Evolutionary conservation across 2,113 vertebrate species (phyloP).

Genomic region (Stigmatopora argus): DNA sequence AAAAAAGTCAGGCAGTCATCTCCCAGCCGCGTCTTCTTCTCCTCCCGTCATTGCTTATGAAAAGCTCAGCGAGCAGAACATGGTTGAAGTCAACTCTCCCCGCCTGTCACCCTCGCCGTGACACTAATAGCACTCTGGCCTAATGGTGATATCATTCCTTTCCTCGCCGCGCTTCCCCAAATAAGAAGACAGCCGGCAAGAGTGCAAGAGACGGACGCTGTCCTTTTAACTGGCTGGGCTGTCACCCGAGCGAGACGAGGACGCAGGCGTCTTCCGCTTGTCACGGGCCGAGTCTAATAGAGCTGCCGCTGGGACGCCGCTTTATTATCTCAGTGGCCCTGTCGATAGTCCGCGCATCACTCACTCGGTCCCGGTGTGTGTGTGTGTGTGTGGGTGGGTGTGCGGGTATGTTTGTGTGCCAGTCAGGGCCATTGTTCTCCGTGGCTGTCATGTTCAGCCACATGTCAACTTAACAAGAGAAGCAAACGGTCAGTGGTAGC

Average conservation of each 20-base stretch:
- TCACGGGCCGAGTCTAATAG: slow-evolving; percentile 71
- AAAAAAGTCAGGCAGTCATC: not conserved
- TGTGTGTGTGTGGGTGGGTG: not conserved
- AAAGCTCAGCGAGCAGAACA: slow-evolving; percentile 58
- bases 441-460: slow-evolving; percentile 49
- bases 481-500: slow-evolving; percentile 28
- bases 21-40: slow-evolving; percentile 18
- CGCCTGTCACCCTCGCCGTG: slow-evolving; percentile 60
- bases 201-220: slow-evolving; percentile 45
- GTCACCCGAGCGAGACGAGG: slow-evolving; percentile 54
- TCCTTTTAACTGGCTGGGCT: slow-evolving; percentile 58
- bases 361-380: slow-evolving; percentile 29
- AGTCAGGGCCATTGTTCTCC: slow-evolving; percentile 38
- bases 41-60: slow-evolving; percentile 46
- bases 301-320: slow-evolving; percentile 66
- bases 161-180: slow-evolving; percentile 29
- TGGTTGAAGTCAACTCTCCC: slow-evolving; percentile 50
- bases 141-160: slow-evolving; percentile 62
- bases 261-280: slow-evolving; percentile 56
- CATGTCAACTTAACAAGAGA: slow-evolving; percentile 58
- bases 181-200: slow-evolving; percentile 63
- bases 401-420: not conserved
- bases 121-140: slow-evolving; percentile 65
- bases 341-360: slow-evolving; percentile 69
- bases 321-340: slow-evolving; percentile 73